Evolutionary conservation across 1,140 invertebrate genomes (phyloP).

Genomic region (Aphis craccivora): DNA sequence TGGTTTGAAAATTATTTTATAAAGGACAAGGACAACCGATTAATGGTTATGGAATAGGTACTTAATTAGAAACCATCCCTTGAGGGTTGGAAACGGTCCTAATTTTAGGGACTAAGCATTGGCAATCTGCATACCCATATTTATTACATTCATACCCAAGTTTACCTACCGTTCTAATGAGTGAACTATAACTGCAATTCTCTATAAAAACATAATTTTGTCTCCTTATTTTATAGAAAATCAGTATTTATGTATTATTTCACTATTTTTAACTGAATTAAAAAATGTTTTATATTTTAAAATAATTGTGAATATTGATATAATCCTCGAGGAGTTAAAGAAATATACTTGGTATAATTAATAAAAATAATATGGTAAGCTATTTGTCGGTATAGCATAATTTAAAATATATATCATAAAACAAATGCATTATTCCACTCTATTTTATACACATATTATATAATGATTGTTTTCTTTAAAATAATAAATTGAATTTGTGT

Average conservation of each 20-base stretch:
- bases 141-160: slow-evolving; percentile 39
- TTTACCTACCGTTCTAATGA: not conserved
- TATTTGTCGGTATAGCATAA: not conserved
- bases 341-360: not conserved
- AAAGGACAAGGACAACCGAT: not conserved
- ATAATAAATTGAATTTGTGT: not conserved
- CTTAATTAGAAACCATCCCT: slow-evolving; percentile 39
- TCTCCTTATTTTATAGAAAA: not conserved
- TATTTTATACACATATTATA: not conserved
- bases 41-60: slow-evolving; percentile 51
- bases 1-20: slow-evolving; percentile 10
- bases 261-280: not conserved
- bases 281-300: not conserved
- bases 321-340: not conserved
- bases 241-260: not conserved
- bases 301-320: not conserved
- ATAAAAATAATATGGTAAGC: not conserved
- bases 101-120: slow-evolving; percentile 48
- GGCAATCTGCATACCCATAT: slow-evolving; percentile 51
- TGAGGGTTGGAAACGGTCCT: slow-evolving; percentile 30
- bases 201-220: not conserved
- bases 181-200: not conserved
- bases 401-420: no score
- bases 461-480: not conserved
- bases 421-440: not conserved